phyloP scores from a whole-genome alignment of 2,113 vertebrate species.

The Motacilla tschutschensis region DNA sequence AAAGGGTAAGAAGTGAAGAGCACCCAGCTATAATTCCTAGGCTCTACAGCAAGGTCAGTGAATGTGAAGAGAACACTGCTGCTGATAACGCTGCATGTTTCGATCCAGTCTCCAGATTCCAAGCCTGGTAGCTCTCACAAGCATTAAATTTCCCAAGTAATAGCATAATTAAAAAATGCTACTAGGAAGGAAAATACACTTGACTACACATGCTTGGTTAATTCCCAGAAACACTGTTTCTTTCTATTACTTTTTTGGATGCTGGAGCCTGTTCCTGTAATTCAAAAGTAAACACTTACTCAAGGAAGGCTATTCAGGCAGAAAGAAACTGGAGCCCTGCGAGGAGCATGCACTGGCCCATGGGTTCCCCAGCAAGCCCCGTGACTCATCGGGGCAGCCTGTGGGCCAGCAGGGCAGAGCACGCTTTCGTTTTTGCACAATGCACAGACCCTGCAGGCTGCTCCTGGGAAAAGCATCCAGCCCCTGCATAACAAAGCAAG shows the following conservation, averaged over 20 bases:
- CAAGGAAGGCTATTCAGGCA: conserved; percentile 7
- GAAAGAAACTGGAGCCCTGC: not conserved
- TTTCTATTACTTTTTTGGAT: not conserved
- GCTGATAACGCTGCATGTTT: not conserved
- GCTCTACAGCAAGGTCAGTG: not conserved
- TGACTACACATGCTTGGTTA: not conserved
- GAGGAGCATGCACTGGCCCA: not conserved
- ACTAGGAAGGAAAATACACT: not conserved
- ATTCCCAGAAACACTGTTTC: not conserved
- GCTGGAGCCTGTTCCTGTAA: conserved; percentile 1
- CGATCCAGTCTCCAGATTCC: not conserved
- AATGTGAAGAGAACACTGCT: not conserved
- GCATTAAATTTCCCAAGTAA: not conserved
- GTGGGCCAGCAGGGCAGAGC: not conserved
- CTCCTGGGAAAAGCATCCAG: not conserved
- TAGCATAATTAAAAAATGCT: not conserved
- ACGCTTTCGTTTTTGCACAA: not conserved
- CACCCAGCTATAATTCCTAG: not conserved
- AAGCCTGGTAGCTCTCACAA: not conserved
- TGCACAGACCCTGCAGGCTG: not conserved
- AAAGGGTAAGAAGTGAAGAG: not conserved
- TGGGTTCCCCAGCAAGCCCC: not conserved
- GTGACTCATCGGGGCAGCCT: not conserved
- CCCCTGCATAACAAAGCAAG: not conserved
- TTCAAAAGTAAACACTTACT: conserved; percentile 36